Evolutionary conservation across 1,140 invertebrate genomes (phyloP), one percentile per base, ranked within the genome.

Genomic region (Eubasilissa regina): DNA sequence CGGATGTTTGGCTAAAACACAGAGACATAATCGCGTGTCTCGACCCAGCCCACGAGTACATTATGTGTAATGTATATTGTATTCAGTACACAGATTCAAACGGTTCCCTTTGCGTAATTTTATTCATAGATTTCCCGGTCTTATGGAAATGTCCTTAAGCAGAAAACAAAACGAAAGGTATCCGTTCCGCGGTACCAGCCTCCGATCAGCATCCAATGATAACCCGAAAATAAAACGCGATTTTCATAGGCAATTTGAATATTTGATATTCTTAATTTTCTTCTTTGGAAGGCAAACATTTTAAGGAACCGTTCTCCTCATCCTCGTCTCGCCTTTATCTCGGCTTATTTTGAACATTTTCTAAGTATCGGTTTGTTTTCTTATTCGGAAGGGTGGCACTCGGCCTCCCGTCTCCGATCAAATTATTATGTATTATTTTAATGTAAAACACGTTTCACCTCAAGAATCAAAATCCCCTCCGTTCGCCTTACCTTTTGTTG

Each of bases 101-200:
- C 55, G 21, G 21, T 58, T 58, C 21, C 21, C 21, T 15, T 58
- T 58, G 21, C 55, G 55, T 58, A 58, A 58, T 58, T 58, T 58
- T 58, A 58, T 58, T 58, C 55, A 58, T 58, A 58, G 55, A 58
- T 58, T 58, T 21, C 9, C 21, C 55, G 15, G 55, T 19, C 17
- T 58, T 58, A 58, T 58, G 55, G 55, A 58, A 58, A 58, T 58
- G 55, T 58, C 55, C 55, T 15, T 58, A 55, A 55, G 53, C n/a
- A 55, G 53, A 55, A 55, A 55, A 55, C 53, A 55, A 55, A 55
- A 55, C 53, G 53, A 55, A 55, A 55, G n/a, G 53, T 55, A 15
- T 55, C 19, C 53, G 19, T 55, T 17, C 19, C 53, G 53, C 53
- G n/a, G n/a, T 55, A 55, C 19, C 19, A 8, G 11, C 55, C 55